Evolutionary conservation across 2,797 vertebrate species (phyloP), one percentile per base, ranked within the genome.

Genomic region (Acanthornis magna): DNA sequence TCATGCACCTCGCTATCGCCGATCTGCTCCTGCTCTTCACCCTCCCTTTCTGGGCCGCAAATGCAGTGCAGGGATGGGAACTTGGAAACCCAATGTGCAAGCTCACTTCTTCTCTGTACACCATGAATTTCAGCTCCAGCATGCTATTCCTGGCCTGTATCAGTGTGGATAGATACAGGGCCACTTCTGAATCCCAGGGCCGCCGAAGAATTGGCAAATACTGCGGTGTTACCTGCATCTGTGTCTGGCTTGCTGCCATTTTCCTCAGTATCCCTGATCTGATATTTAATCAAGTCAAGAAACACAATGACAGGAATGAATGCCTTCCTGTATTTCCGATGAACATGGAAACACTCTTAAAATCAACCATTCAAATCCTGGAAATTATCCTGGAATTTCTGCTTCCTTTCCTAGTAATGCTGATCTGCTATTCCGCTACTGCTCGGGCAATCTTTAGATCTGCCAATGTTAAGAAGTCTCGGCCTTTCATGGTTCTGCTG

Each of bases 131-230:
- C 96, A 98, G 98, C 80, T 98, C 98, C 47, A 98, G 99, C 93
- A 99, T 99, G 99, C 97, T 99, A 94, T 98, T 99, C 76, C 96
- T 99, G 96, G 99, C 99, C 51, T 99, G 98, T 74, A 98, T 99
- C 96, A 99, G 99, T 16, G 66, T 99, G 82, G 99, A 99, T 43
- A 98, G 99, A 38, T 98, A 99, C 57, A 91, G 97, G 50, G 98
- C 98, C 16, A 42, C 96, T 73, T 91, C 96, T 60, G 89, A 80
- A 85, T 72, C 94, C 30, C 92, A 32, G 4, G 88, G 66, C 27
- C 95, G 32, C 0, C 81, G 85, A 55, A 88, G 98, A 81, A 89
- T 48, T 30, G 93, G 95, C 66, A 98, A 95, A 60, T 91, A 96
- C 62, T 98, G 98, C 65, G 96, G 97, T 68, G 77, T 98, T 50